Conservation (phyloP, 2,888 invertebrate species). For the Mesochorus sp. region DNA sequence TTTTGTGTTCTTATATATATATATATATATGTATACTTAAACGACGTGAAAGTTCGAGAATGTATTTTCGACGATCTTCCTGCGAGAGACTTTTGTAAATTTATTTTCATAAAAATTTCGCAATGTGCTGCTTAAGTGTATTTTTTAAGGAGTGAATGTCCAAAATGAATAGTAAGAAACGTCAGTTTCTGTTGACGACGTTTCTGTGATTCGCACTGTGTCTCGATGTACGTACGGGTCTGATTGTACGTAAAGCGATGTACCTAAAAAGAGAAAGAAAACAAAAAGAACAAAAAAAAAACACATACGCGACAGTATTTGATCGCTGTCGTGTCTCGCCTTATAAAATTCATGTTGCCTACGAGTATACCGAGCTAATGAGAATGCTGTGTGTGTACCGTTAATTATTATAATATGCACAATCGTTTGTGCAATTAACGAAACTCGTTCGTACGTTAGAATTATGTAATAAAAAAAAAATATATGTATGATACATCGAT, state of each 20-base stretch:
- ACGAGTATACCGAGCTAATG: background rate
- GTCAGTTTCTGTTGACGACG: slow-evolving; percentile 1
- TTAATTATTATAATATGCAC: background rate
- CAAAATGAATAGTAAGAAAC: background rate
- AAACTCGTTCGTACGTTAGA: background rate
- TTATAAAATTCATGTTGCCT: slow-evolving; percentile 29
- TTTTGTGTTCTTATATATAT: slow-evolving; percentile 28
- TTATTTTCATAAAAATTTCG: slow-evolving; percentile 35
- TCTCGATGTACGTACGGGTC: slow-evolving; percentile 3
- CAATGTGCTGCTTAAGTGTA: slow-evolving; percentile 18
- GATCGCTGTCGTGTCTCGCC: background rate
- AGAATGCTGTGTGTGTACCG: background rate
- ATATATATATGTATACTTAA: too few species aligned
- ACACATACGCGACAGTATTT: background rate
- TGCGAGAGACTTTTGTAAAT: slow-evolving; percentile 44
- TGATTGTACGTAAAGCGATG: slow-evolving; percentile 6
- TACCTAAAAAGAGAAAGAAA: background rate
- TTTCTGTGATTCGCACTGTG: slow-evolving; percentile 21
- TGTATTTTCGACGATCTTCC: slow-evolving; percentile 11
- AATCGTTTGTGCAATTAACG: background rate
- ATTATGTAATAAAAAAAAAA: background rate
- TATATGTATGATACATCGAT: slow-evolving; percentile 4
- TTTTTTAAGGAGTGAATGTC: slow-evolving; percentile 32
- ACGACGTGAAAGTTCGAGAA: background rate
- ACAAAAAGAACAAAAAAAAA: background rate